Percentiles rank a stretch among this genome's conserved stretches.
These are phyloP conservation scores for Gallirallus australis DNA, from an alignment of 2,797 vertebrate species.

Conservation along the genomic window DNA sequence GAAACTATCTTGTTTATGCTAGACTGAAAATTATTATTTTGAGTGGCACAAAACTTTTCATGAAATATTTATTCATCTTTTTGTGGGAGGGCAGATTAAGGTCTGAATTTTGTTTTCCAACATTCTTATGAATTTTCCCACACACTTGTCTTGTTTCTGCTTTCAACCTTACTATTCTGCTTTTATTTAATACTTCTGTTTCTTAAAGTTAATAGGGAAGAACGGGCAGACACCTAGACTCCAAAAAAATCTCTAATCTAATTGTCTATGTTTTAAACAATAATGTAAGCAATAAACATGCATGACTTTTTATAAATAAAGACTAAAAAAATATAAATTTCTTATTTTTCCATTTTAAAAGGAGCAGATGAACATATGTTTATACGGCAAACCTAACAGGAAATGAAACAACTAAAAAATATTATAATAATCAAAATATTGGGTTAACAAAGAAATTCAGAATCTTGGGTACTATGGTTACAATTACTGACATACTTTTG, in stretches of 20 bases:
- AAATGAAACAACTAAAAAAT: not conserved
- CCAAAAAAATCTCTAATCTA: not conserved
- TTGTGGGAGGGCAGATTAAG: not conserved
- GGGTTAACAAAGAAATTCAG: not conserved
- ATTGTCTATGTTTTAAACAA: not conserved
- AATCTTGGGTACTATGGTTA: not conserved
- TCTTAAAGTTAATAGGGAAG: not conserved
- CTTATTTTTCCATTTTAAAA: not conserved
- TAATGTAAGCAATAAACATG: not conserved
- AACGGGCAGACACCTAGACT: not conserved
- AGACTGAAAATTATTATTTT: not conserved
- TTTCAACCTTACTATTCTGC: not conserved
- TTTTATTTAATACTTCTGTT: not conserved
- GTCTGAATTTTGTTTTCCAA: not conserved
- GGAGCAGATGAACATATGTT: not conserved
- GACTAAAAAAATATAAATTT: not conserved
- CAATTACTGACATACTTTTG: not conserved
- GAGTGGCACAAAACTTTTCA: not conserved
- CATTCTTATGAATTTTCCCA: not conserved
- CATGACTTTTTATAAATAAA: not conserved
- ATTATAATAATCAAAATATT: not conserved
- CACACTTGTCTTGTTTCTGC: not conserved
- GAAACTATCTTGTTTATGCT: not conserved
- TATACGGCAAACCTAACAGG: not conserved
- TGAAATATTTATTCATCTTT: slow-evolving; percentile 3